Conservation (phyloP, 2,113 vertebrate genomes). For the Cyanoliseus patagonus region DNA sequence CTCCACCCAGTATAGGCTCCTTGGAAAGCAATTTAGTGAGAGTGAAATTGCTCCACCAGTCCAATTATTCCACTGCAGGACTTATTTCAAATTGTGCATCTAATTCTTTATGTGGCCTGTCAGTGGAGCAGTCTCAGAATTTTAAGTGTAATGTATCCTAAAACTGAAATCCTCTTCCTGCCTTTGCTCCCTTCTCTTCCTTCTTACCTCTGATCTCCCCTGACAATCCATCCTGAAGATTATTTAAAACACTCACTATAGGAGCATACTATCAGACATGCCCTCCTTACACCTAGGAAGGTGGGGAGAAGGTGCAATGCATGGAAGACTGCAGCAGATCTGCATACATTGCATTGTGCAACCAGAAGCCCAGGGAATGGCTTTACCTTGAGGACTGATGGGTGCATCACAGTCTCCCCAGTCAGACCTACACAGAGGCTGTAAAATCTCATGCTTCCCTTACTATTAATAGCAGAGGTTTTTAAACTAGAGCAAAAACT, state of each 20-base stretch:
- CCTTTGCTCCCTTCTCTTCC: neutral
- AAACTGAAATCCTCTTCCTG: neutral
- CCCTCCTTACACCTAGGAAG: neutral
- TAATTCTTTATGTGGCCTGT: slow-evolving; percentile 46
- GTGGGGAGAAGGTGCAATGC: neutral
- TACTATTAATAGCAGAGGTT: neutral
- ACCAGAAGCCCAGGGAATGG: neutral
- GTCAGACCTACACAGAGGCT: neutral
- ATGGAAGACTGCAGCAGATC: neutral
- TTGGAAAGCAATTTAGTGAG: slow-evolving; percentile 68
- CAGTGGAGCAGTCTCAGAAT: slow-evolving; percentile 33
- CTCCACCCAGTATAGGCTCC: neutral
- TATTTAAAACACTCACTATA: neutral
- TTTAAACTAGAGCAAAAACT: neutral
- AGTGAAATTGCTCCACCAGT: slow-evolving; percentile 64
- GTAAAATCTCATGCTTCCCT: neutral
- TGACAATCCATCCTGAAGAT: neutral
- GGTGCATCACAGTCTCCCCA: neutral
- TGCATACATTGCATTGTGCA: neutral
- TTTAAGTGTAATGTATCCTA: slow-evolving; percentile 24
- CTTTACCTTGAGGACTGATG: neutral
- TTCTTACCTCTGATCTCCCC: neutral
- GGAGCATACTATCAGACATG: neutral
- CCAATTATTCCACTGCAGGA: slow-evolving; percentile 65
- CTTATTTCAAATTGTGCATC: slow-evolving; percentile 67